Percentiles rank a stretch among this genome's conserved stretches.
These are phyloP conservation scores for Tillus elongatus DNA, from an alignment of 2,888 invertebrate species.

Conservation along the genomic window DNA sequence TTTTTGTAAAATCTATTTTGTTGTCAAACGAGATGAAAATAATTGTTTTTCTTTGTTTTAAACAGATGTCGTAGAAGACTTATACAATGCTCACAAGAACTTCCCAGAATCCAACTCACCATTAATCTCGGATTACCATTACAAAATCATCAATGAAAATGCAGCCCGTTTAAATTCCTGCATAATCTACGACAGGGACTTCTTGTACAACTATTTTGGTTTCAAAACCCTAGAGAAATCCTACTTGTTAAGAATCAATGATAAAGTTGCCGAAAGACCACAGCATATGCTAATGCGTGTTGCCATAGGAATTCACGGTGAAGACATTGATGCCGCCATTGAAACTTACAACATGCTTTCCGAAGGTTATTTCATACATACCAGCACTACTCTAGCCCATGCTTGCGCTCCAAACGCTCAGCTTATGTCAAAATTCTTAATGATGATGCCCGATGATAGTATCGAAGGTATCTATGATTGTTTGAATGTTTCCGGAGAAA, in stretches of 20 bases:
- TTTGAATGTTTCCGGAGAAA: conserved; percentile 49
- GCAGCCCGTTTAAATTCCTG: conserved; percentile 5
- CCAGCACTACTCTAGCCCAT: conserved; percentile 55
- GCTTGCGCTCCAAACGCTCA: conserved; percentile 51
- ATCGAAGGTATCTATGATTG: conserved; percentile 53
- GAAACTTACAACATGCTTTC: conserved; percentile 56
- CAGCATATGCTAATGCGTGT: conserved; percentile 59
- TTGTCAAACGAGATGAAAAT: too few relatives aligned
- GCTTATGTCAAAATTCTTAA: conserved; percentile 49
- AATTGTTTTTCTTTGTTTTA: conserved; percentile 1
- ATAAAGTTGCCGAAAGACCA: conserved; percentile 50
- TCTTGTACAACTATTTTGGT: conserved; percentile 53
- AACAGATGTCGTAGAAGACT: conserved; percentile 6
- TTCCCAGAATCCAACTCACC: neutral
- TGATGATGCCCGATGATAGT: conserved; percentile 55
- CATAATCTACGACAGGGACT: conserved; percentile 53
- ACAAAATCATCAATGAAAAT: conserved; percentile 4
- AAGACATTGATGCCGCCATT: conserved; percentile 51
- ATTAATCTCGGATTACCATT: neutral
- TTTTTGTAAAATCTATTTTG: too few relatives aligned
- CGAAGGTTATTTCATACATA: conserved; percentile 55
- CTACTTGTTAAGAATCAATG: conserved; percentile 49
- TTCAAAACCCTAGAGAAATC: conserved; percentile 50
- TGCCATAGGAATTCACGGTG: conserved; percentile 51
- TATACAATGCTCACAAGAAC: conserved; percentile 5